Evolutionary conservation across 1,140 invertebrate species (phyloP), one percentile per base, ranked within the genome.

Genomic region (Drosophila mojavensis): DNA sequence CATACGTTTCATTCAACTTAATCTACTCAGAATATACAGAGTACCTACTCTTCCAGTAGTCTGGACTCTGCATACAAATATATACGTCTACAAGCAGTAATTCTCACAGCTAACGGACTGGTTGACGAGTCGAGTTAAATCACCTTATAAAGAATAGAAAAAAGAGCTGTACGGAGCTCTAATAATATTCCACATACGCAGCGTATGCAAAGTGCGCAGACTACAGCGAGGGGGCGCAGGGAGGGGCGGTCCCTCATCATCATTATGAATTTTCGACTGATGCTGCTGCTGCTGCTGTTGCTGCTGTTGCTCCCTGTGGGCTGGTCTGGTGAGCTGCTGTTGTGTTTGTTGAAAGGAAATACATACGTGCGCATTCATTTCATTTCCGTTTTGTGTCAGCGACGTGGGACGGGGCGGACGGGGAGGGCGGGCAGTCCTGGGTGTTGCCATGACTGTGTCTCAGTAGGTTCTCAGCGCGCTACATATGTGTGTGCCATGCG

Each of bases 381-480:
- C 68, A 71, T 75, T 71, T 75, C 73, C 68, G 68, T 65, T 71
- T 61, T 75, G 70, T 61, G 55, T 73, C 55, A 20, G 55, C 51
- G 39, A 10, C 26, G 7, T n/a, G 6, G 11, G n/a, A 47, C 5
- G 17, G 9, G 28, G 28, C 24, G 15, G 54, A 17, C 50, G 30
- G n/a, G 3, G 11, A 11, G 9, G 45, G 24, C 1, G 3, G 17
- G 15, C 9, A 2, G 17, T 11, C 9, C 2, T 13, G 43, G 77
- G 59, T 69, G 78, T 73, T 85, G 66, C 70, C 56, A 71, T 74
- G 76, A 59, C 67, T 79, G 58, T 78, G 67, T 68, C 64, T 65
- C 69, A 47, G n/a, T 17, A 47, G 58, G 58, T 77, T 82, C 55
- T 76, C 79, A 13, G 79, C 79, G 79, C 13, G 26, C 53, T 24